Conservation (phyloP, 1,140 invertebrate genomes). For the Pogonomyrmex californicus region DNA sequence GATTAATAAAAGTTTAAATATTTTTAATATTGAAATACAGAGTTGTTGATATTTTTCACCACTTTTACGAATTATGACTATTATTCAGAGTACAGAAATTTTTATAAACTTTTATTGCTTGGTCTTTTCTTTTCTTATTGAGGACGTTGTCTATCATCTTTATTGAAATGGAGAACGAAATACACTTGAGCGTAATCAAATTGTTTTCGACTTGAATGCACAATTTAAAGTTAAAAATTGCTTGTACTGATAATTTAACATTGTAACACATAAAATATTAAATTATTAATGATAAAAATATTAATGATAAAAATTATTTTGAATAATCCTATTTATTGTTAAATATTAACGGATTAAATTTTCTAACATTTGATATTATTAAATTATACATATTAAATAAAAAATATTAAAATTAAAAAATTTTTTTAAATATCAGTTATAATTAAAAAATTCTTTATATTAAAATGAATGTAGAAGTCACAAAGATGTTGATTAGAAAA, state of each 20-base stretch:
- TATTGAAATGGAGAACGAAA: background rate
- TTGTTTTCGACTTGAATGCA: slow-evolving; percentile 7
- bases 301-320: background rate
- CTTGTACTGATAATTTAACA: background rate
- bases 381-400: background rate
- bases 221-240: background rate
- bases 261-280: too few relatives aligned
- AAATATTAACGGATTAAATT: background rate
- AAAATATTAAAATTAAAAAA: too few relatives aligned
- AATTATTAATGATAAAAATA: too few relatives aligned
- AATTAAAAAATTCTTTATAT: background rate
- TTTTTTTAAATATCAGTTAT: too few relatives aligned
- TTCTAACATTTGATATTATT: background rate
- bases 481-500: background rate
- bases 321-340: slow-evolving; percentile 8
- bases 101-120: background rate
- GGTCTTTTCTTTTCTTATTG: background rate
- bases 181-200: background rate
- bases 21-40: background rate
- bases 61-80: background rate
- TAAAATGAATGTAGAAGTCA: background rate
- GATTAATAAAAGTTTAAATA: background rate
- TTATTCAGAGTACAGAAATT: background rate
- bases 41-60: background rate
- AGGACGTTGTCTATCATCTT: background rate